Evolutionary conservation across 2,888 invertebrate genomes (phyloP).

Genomic region (Melanchra persicariae): DNA sequence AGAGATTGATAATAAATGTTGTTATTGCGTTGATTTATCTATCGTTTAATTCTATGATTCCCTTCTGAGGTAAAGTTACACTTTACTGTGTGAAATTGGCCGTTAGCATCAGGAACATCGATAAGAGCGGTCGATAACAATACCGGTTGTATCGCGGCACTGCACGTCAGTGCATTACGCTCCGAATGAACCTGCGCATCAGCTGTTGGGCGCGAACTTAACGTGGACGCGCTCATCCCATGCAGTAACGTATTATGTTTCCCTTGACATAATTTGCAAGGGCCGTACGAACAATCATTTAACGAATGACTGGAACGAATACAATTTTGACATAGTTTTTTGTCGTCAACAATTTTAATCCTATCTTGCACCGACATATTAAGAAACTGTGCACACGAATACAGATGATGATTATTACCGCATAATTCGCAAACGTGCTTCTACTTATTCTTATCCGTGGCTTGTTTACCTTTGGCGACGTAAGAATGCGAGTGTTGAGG

Average conservation of each 20-base stretch:
- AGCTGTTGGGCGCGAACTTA: conserved; percentile 4
- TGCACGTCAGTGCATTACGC: conserved; percentile 9
- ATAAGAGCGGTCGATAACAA: conserved; percentile 17
- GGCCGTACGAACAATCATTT: conserved; percentile 3
- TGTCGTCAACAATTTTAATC: conserved; percentile 6
- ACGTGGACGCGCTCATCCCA: conserved; percentile 5
- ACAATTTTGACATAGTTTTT: conserved; percentile 29
- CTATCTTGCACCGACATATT: conserved; percentile 23
- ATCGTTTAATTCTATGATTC: too few species aligned
- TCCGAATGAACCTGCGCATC: conserved; percentile 2
- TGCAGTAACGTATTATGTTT: conserved; percentile 35
- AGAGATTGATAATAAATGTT: too few species aligned
- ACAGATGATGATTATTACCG: neutral
- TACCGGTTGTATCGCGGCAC: conserved; percentile 4
- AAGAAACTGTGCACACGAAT: conserved; percentile 25
- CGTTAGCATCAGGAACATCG: conserved; percentile 16
- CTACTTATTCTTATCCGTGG: too few species aligned
- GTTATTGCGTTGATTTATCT: too few species aligned
- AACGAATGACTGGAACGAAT: conserved; percentile 16
- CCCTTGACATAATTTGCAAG: neutral
- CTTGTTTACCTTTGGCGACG: too few species aligned
- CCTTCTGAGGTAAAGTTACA: too few species aligned
- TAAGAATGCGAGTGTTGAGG: too few species aligned
- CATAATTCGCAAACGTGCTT: too few species aligned
- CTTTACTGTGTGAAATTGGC: too few species aligned